phyloP scores from a whole-genome alignment of 2,113 vertebrate genomes.

The Zosterops hypoxanthus region DNA sequence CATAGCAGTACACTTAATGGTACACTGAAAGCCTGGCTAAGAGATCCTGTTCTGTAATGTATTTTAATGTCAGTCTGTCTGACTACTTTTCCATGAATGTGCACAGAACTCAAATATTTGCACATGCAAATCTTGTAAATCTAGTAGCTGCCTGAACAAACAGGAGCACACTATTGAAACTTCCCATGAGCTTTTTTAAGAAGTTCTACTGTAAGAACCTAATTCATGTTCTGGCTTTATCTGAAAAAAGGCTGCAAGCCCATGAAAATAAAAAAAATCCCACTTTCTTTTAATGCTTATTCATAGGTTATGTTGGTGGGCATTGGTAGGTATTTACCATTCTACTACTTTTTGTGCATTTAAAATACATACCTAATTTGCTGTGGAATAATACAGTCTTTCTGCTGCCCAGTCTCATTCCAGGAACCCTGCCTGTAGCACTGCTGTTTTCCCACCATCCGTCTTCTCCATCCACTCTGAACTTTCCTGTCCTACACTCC shows the following conservation, averaged over 20 bases:
- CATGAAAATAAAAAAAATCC: background rate
- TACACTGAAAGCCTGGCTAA: background rate
- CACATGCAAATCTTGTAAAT: background rate
- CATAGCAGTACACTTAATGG: background rate
- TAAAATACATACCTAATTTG: background rate
- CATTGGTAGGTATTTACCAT: background rate
- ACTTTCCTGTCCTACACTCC: background rate
- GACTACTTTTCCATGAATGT: background rate
- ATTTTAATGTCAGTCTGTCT: background rate
- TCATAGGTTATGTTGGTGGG: background rate
- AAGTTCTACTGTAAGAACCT: background rate
- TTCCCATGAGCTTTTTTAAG: background rate
- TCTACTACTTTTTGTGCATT: background rate
- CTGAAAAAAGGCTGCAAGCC: background rate
- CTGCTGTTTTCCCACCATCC: background rate
- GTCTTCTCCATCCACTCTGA: background rate
- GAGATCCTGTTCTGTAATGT: background rate
- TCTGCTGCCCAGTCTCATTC: background rate
- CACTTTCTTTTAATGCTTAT: background rate
- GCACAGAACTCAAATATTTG: slow-evolving; percentile 23
- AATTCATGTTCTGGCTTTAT: background rate
- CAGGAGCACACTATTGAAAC: background rate
- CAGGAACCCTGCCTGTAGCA: background rate
- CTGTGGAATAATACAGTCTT: background rate
- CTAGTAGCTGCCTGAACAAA: background rate